Percentiles rank a stretch among this genome's conserved stretches.
These are phyloP conservation scores for Aphelenchoides besseyi DNA, from an alignment of 1,140 invertebrate species.

Conservation along the genomic window DNA sequence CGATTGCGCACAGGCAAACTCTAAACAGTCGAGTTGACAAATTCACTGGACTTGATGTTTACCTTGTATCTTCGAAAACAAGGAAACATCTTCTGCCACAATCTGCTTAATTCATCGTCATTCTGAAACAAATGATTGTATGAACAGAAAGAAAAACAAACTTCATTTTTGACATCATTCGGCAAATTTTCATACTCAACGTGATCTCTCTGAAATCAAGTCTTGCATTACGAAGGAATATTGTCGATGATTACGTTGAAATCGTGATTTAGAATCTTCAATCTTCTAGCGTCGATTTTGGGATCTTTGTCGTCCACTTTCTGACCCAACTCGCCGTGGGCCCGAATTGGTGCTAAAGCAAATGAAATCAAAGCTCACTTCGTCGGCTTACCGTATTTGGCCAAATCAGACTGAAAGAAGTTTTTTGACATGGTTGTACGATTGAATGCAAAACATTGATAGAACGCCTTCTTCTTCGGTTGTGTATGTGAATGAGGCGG, in stretches of 20 bases:
- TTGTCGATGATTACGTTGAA: conserved; percentile 22
- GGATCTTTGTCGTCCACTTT: neutral
- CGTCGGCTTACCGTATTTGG: neutral
- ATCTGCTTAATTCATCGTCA: neutral
- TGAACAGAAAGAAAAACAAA: neutral
- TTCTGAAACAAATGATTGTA: neutral
- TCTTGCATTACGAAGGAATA: too few species aligned
- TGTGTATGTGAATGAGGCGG: neutral
- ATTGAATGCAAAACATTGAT: neutral
- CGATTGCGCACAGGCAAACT: too few species aligned
- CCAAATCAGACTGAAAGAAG: neutral
- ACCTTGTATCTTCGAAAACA: neutral
- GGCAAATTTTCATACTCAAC: neutral
- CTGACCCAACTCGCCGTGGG: neutral
- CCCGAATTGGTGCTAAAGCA: neutral
- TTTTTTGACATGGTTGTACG: neutral
- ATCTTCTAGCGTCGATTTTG: neutral
- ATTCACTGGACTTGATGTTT: too few species aligned
- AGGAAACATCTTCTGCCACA: conserved; percentile 8
- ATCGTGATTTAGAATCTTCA: neutral
- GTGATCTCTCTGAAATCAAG: neutral
- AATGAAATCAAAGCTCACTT: conserved; percentile 5
- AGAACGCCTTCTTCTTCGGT: neutral
- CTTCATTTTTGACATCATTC: neutral
- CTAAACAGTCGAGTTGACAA: too few species aligned